Base-by-base conservation (phyloP, 2,888 invertebrate genomes). In the Pristionchus japonicus region DNA sequence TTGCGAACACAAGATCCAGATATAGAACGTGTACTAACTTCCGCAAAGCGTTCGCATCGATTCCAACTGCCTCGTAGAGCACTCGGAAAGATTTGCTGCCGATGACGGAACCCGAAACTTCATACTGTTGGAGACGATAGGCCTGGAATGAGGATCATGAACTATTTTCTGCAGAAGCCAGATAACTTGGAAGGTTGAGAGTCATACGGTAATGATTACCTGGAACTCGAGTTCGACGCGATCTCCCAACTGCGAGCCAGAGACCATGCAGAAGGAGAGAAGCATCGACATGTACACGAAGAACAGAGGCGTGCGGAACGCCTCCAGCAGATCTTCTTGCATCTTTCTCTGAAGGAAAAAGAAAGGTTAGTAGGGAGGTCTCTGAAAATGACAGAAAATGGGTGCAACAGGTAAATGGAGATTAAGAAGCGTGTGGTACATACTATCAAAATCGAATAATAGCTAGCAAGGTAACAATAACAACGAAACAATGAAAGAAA, bases 121-220 rank as follows among this genome's bases (percentile, higher is more conserved):
- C 94, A 89, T 90, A 93, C 80, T 94, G 94, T 61, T 93, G 91
- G 40, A 94, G 91, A 40, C 94, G 93, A 89, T 92, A 94, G 11
- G 93, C 94, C 37, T 90, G 90, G 86, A 85, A 85, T 15, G 37
- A 40, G 27, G 17, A 37, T 0, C 27, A 37, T 57, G 34, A 9
- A 4, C 17, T n/a, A 37, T 34, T 37, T 17, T 37, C 37, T 2
- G 23, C 40, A n/a, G n/a, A 40, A 11, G n/a, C n/a, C 1, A 15
- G 40, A 20, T 23, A 67, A 3, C 34, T 84, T 37, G 27, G 9
- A 57, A 74, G 40, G 27, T 23, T 15, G 3, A 70, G 4, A 15
- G 13, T 70, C 70, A 74, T 37, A 7, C 43, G 13, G 43, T 13
- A 27, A 40, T 23, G 9, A 43, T 43, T 37, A 87, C 87, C 77